Conservation (phyloP, 1,140 invertebrate genomes). For the Eubasilissa regina region DNA sequence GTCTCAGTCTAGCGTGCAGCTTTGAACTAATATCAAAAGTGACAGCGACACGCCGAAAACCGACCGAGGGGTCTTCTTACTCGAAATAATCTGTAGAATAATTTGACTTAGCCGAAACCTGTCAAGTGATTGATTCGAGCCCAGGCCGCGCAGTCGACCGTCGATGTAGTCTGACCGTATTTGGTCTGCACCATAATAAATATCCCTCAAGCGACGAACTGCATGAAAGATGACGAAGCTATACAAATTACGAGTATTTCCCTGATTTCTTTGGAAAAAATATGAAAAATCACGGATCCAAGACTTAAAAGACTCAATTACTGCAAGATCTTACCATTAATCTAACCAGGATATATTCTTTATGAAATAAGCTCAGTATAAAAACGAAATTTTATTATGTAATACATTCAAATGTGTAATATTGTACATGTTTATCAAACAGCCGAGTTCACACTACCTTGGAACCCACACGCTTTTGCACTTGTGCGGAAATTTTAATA, state of each 20-base stretch:
- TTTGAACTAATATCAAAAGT: background rate
- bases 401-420: no score
- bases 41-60: slow-evolving; percentile 4
- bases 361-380: no score
- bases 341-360: background rate
- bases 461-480: no score
- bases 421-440: no score
- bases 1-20: background rate
- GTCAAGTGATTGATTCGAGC: slow-evolving; percentile 3
- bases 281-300: background rate
- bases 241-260: background rate
- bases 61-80: slow-evolving; percentile 10
- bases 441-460: no score
- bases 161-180: slow-evolving; percentile 17
- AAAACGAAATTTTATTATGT: no score
- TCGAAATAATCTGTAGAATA: slow-evolving; percentile 27
- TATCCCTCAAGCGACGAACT: background rate
- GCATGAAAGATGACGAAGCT: background rate
- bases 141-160: no score
- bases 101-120: slow-evolving; percentile 27
- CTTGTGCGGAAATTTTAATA: no score
- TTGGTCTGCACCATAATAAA: background rate
- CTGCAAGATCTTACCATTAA: background rate
- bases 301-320: background rate
- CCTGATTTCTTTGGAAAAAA: no score